These are phyloP conservation scores for Mellivora capensis DNA, from an alignment of 2,113 vertebrate species.

Conservation along the genomic window DNA sequence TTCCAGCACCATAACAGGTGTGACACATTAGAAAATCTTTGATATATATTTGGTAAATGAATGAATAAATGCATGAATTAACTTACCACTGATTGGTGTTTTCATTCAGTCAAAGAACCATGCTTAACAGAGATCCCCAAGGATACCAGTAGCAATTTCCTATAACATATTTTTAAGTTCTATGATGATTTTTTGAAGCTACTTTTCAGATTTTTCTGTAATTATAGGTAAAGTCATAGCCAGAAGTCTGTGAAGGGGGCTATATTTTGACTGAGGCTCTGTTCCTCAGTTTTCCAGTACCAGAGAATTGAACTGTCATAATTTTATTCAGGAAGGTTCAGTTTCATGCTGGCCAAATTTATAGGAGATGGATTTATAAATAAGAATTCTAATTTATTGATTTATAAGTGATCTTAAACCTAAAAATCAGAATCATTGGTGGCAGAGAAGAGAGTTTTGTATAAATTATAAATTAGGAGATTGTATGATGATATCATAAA, in stretches of 20 bases:
- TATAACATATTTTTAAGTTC: not conserved
- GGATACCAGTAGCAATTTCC: not conserved
- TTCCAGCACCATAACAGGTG: not conserved
- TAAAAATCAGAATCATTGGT: not conserved
- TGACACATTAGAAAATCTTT: not conserved
- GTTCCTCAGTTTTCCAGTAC: not conserved
- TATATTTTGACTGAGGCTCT: not conserved
- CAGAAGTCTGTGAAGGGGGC: not conserved
- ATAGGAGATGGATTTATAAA: not conserved
- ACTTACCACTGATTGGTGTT: not conserved
- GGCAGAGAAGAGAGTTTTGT: not conserved
- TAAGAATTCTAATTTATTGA: not conserved
- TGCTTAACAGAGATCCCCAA: not conserved
- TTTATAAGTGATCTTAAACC: not conserved
- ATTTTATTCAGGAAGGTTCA: not conserved
- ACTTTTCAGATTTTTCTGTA: not conserved
- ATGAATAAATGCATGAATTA: not conserved
- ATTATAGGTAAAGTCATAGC: not conserved
- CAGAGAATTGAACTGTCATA: not conserved
- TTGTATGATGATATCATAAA: not conserved
- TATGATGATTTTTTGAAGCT: not conserved
- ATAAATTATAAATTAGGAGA: not conserved
- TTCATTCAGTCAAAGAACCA: not conserved
- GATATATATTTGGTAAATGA: not conserved
- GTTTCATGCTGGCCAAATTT: not conserved